A percentile compares a stretch with the other conserved stretches of the same genome.
Evolutionary conservation across 2,113 vertebrate species (phyloP).

Genomic region (Chroicocephalus ridibundus): DNA sequence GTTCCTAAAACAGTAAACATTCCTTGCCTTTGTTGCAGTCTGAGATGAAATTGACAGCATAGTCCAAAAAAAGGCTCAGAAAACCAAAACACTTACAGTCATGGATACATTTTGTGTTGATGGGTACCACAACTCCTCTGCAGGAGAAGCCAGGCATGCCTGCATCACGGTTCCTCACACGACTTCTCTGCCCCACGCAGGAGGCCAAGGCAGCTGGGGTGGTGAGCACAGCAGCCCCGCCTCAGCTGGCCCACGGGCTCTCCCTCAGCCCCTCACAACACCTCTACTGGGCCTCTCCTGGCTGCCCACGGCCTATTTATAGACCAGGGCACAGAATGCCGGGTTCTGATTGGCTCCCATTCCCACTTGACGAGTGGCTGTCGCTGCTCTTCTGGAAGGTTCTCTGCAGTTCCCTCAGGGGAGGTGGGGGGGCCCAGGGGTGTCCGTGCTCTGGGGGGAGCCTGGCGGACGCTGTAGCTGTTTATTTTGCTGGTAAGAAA

Average conservation of each 20-base stretch:
- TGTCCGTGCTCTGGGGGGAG: rapidly evolving
- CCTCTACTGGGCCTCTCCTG: rapidly evolving
- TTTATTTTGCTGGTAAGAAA: not conserved
- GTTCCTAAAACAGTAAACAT: not conserved
- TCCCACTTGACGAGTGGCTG: rapidly evolving
- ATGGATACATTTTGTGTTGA: rapidly evolving
- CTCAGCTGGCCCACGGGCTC: too few species aligned
- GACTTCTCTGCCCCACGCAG: rapidly evolving
- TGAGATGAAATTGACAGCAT: rapidly evolving
- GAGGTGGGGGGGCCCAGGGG: rapidly evolving
- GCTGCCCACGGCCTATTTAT: rapidly evolving
- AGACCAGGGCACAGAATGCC: not conserved
- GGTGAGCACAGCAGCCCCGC: rapidly evolving
- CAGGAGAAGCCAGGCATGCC: rapidly evolving
- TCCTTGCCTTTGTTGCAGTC: not conserved
- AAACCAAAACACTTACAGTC: not conserved
- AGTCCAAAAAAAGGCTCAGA: too few species aligned
- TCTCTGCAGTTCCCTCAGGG: rapidly evolving
- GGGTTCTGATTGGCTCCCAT: rapidly evolving
- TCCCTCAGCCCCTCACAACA: too few species aligned
- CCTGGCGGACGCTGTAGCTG: rapidly evolving
- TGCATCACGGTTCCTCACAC: rapidly evolving
- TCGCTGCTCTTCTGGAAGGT: rapidly evolving
- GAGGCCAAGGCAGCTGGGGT: rapidly evolving
- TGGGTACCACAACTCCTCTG: too few species aligned